phyloP scores from a whole-genome alignment of 2,113 vertebrate genomes.

The Oceanites oceanicus region DNA sequence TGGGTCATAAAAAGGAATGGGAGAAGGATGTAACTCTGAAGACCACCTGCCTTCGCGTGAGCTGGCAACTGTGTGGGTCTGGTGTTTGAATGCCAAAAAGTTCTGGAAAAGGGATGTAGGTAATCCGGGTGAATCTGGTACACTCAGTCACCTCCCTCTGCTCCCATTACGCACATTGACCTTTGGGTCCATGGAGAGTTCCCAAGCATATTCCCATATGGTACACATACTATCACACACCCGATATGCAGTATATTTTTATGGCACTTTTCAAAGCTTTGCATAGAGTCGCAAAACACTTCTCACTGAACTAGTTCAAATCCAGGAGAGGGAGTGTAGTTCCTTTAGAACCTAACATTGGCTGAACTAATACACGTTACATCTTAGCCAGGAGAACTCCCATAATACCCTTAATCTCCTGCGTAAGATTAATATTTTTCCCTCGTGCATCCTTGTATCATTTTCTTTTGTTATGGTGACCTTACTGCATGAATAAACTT shows the following conservation, averaged over 20 bases:
- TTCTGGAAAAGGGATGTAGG: neutral
- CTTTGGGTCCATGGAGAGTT: neutral
- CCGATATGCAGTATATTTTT: neutral
- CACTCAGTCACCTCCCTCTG: too few relatives aligned
- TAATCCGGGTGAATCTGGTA: neutral
- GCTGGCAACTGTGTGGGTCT: neutral
- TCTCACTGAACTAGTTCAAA: neutral
- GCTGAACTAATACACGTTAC: neutral
- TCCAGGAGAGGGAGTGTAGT: neutral
- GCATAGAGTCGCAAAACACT: neutral
- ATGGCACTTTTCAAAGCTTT: neutral
- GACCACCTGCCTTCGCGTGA: neutral
- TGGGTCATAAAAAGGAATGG: neutral
- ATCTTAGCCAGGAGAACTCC: neutral
- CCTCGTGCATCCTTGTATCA: neutral
- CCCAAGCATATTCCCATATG: rapidly evolving
- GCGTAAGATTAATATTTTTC: neutral
- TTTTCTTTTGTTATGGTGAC: neutral
- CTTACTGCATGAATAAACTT: neutral
- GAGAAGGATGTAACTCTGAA: neutral
- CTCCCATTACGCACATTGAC: neutral
- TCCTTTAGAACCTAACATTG: neutral
- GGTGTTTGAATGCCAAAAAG: neutral
- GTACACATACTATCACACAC: rapidly evolving
- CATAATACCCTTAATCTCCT: neutral